These are phyloP conservation scores for Circaetus cinerascens DNA, from an alignment of 2,113 vertebrate species.

Conservation along the genomic window DNA sequence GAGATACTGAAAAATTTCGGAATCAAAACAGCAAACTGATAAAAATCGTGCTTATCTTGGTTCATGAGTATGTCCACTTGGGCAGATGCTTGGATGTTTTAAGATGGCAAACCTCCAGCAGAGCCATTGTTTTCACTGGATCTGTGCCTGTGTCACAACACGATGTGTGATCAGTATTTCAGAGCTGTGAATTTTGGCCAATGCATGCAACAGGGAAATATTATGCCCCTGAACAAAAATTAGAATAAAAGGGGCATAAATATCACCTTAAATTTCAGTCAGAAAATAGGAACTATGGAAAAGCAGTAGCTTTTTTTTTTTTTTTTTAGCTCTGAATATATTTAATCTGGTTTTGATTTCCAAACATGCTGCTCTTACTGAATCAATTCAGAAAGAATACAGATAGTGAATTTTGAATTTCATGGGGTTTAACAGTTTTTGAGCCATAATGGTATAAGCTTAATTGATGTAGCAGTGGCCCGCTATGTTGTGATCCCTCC, in stretches of 20 bases:
- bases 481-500: background rate
- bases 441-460: background rate
- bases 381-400: background rate
- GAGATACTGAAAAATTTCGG: background rate
- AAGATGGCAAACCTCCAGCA: background rate
- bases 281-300: background rate
- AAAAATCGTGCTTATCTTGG: background rate
- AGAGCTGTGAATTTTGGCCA: background rate
- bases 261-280: background rate
- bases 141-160: background rate
- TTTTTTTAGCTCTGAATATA: background rate
- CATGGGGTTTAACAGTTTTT: background rate
- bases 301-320: background rate
- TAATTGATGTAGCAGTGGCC: background rate
- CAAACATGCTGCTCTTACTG: background rate
- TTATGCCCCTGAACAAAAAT: background rate
- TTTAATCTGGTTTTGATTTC: background rate
- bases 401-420: background rate
- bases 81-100: background rate
- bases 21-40: background rate
- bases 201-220: background rate
- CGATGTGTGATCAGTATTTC: background rate
- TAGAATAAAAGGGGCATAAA: background rate
- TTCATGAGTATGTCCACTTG: background rate
- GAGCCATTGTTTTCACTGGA: background rate